Base-by-base conservation (phyloP, 2,888 invertebrate species). In the Caenorhabditis afra region DNA sequence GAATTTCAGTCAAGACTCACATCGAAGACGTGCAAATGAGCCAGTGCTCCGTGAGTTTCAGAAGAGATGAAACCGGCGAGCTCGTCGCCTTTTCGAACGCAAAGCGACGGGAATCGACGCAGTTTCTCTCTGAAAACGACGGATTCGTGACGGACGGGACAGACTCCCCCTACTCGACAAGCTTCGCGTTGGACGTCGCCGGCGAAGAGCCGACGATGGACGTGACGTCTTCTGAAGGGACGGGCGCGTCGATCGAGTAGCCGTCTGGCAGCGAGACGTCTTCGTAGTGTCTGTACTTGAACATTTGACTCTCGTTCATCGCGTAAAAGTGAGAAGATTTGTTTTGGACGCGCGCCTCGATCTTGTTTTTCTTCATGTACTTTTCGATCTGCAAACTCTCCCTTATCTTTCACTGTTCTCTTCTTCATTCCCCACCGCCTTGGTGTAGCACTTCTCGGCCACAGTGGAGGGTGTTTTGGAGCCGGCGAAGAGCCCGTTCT, bases 261-360 rank as follows among this genome's bases (percentile, higher is more conserved):
- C 79, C 79, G 39, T 58, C 73, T 4, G 79, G 79, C 12, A 79
- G 22, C 12, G 14, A 14, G 5, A 18, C 64, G 52, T 70, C 68
- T 12, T 70, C 68, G 47, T 70, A 74, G 20, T 79, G 47, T 37
- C 74, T 18, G 20, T 74, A 74, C 53, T 79, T 79, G 61, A 79
- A 79, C 58, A 74, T 64, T 52, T 79, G 79, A 70, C 68, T 79
- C 44, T 79, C 79, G 20, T 74, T 79, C 79, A 79, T 79, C 39
- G 74, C 79, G 47, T 64, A 79, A 41, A 79, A 79, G 39, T 79
- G 74, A 5, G 74, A 47, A 22, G 79, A 67, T 41, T 58, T 61
- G 58, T 73, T 79, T 11, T 73, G 47, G 4, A 79, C 66, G 22
- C 50, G 39, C 44, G 73, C 66, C 29, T 44, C 57, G n/a, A 79